These are phyloP conservation scores for Mobula hypostoma DNA, from an alignment of 2,113 vertebrate genomes.

Conservation along the genomic window DNA sequence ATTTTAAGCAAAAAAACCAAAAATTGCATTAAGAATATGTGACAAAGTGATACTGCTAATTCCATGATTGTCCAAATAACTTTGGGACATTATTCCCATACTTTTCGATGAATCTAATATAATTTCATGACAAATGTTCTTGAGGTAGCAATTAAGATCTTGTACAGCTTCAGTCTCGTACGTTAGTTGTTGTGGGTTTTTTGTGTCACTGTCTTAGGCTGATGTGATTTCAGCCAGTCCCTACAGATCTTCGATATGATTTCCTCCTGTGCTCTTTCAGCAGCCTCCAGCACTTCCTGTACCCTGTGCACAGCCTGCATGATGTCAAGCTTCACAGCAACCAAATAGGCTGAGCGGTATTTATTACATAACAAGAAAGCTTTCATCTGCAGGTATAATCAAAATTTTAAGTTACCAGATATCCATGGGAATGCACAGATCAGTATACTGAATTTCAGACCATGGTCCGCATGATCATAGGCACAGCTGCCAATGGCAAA, in stretches of 20 bases:
- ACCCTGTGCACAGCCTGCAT: constrained; percentile 69
- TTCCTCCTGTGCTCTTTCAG: constrained; percentile 65
- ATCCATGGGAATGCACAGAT: not conserved
- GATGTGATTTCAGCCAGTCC: constrained; percentile 83
- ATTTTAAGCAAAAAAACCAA: not conserved
- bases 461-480: not conserved
- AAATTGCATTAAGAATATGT: not conserved
- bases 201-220: constrained; percentile 47
- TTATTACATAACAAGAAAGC: constrained; percentile 82
- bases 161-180: not conserved
- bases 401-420: not conserved
- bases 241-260: constrained; percentile 83
- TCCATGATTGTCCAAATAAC: constrained; percentile 2
- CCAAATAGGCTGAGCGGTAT: constrained; percentile 82
- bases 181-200: not conserved
- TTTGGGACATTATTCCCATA: not conserved
- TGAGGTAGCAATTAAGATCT: constrained; percentile 14
- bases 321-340: constrained; percentile 80
- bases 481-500: not conserved
- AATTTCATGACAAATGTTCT: not conserved
- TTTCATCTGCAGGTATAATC: constrained; percentile 64
- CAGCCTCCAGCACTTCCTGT: constrained; percentile 70
- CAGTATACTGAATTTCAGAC: not conserved
- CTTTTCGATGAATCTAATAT: not conserved
- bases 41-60: not conserved